Evolutionary conservation across 2,888 invertebrate species (phyloP).

Genomic region (Drosophila lacicola): DNA sequence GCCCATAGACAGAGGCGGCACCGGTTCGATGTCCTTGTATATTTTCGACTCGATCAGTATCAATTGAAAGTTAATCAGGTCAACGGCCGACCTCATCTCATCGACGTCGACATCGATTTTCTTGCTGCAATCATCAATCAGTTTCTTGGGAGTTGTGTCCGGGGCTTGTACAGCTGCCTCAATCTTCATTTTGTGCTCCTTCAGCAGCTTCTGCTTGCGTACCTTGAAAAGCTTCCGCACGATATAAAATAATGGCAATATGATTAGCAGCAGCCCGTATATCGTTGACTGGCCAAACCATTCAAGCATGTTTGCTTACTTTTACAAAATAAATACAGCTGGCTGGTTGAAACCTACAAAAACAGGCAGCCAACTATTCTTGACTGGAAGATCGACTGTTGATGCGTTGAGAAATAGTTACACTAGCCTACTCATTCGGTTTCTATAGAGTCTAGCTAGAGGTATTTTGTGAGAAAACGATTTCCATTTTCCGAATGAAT

Average conservation of each 20-base stretch:
- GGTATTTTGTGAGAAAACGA: no score
- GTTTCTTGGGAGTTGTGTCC: no score
- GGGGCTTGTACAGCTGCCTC: background rate
- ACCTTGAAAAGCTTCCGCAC: background rate
- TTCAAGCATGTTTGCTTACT: background rate
- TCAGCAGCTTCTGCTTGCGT: constrained; percentile 2
- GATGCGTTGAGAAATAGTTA: no score
- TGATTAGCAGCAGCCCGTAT: background rate
- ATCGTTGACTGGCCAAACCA: constrained; percentile 2
- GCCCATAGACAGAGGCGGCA: background rate
- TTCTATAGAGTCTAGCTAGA: no score
- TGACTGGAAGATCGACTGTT: no score
- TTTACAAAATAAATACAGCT: constrained; percentile 4
- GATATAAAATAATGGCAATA: constrained; percentile 15
- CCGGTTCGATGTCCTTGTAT: constrained; percentile 14
- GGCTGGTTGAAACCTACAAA: constrained; percentile 1
- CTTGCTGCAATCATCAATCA: background rate
- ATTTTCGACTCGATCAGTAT: constrained; percentile 22
- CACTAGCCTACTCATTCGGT: no score
- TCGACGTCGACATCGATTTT: background rate
- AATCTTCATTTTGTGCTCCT: background rate
- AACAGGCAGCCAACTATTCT: background rate
- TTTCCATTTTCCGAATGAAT: no score
- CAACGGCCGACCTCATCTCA: constrained; percentile 4
- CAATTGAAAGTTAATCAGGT: constrained; percentile 11